Evolutionary conservation across 2,113 vertebrate genomes (phyloP).

Genomic region (Hylia prasina): DNA sequence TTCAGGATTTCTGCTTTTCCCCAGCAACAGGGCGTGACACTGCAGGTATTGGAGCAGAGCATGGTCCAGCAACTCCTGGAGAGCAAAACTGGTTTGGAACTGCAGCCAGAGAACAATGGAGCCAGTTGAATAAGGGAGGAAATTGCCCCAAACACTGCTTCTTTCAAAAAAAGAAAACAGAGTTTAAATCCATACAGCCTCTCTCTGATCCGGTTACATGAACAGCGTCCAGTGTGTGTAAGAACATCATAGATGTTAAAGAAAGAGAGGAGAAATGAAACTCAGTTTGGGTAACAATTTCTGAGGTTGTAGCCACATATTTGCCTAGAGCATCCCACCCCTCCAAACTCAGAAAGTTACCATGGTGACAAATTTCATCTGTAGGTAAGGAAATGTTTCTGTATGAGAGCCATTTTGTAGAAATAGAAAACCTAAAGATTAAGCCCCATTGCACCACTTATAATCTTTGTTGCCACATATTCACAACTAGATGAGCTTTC

Average conservation of each 20-base stretch:
- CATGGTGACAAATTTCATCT: conserved; percentile 62
- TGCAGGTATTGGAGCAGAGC: not conserved
- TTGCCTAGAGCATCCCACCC: conserved; percentile 23
- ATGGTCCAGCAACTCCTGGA: not conserved
- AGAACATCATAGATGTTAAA: not conserved
- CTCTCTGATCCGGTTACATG: not conserved
- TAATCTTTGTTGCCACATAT: conserved; percentile 7
- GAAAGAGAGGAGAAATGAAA: not conserved
- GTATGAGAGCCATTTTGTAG: conserved; percentile 42
- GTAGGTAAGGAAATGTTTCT: conserved; percentile 57
- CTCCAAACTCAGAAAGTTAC: conserved; percentile 51
- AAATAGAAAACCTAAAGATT: conserved; percentile 58
- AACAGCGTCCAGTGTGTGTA: not conserved
- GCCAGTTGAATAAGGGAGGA: not conserved
- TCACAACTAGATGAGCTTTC: not conserved
- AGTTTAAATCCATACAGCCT: not conserved
- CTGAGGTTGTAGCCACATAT: not conserved
- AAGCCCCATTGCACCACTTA: conserved; percentile 13
- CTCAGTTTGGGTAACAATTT: not conserved
- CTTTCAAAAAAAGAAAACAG: not conserved
- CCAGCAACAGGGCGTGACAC: not conserved
- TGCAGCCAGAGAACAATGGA: not conserved
- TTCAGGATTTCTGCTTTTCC: not conserved
- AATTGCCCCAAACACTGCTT: not conserved
- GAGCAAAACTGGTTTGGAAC: not conserved